Conservation (phyloP, 2,888 invertebrate species). For the Apamea sordens region DNA sequence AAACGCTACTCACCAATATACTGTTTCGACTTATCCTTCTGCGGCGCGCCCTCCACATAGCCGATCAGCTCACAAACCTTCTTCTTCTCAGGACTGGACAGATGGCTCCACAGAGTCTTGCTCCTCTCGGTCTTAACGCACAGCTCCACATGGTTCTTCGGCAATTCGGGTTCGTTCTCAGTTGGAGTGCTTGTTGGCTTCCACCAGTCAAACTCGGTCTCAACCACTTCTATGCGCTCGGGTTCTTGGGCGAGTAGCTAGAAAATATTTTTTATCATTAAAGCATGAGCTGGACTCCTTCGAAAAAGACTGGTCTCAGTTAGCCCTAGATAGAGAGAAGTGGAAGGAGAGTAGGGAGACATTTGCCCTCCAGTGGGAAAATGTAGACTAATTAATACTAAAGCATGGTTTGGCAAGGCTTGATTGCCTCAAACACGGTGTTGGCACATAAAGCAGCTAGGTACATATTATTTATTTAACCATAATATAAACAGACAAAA, state of each 20-base stretch:
- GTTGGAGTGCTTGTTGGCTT: constrained; percentile 77
- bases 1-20: constrained; percentile 90
- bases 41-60: constrained; percentile 90
- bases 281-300: background rate
- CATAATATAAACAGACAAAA: background rate
- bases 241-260: constrained; percentile 85
- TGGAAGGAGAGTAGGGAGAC: background rate
- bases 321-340: background rate
- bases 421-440: background rate
- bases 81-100: constrained; percentile 91
- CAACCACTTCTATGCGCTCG: constrained; percentile 85
- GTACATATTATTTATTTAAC: background rate
- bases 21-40: constrained; percentile 86
- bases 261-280: background rate
- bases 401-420: background rate
- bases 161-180: constrained; percentile 73
- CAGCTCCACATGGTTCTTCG: constrained; percentile 81
- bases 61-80: constrained; percentile 91
- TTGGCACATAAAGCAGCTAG: background rate
- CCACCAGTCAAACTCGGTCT: constrained; percentile 89
- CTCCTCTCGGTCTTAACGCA: constrained; percentile 89
- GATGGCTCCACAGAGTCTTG: constrained; percentile 90
- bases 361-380: background rate
- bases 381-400: background rate
- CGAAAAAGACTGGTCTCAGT: background rate